Evolutionary conservation across 2,888 invertebrate genomes (phyloP).

Genomic region (Acronicta alni): DNA sequence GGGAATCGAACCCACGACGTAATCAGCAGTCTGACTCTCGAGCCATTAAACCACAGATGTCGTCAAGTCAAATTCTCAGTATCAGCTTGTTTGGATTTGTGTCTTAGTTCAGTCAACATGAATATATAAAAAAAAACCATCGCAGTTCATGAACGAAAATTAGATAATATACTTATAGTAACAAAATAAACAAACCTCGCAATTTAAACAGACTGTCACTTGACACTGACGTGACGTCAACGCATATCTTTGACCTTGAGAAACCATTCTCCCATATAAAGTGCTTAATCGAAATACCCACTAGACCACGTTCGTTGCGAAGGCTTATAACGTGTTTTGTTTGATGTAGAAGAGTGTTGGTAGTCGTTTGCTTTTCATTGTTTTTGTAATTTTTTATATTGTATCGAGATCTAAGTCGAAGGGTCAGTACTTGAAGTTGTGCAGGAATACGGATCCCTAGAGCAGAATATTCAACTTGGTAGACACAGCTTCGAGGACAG

Average conservation of each 20-base stretch:
- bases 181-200: conserved; percentile 7
- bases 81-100: no score
- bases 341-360: conserved; percentile 7
- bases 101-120: no score
- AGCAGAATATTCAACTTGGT: no score
- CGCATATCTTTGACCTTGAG: conserved; percentile 38
- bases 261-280: conserved; percentile 33
- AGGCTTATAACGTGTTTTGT: conserved; percentile 52
- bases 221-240: conserved; percentile 39
- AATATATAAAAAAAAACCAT: no score
- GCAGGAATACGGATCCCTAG: no score
- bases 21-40: no score
- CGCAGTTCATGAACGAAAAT: no score
- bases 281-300: conserved; percentile 55
- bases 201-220: conserved; percentile 22
- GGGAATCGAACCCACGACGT: no score
- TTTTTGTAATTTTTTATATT: background rate
- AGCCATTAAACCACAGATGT: no score
- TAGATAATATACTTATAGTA: background rate
- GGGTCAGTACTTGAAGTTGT: no score
- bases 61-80: no score
- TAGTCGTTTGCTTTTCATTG: conserved; percentile 1
- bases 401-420: background rate
- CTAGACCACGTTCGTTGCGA: conserved; percentile 70
- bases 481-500: no score